Evolutionary conservation across 2,113 vertebrate species (phyloP).

Genomic region (human): GRCh38 chr4:24432001-24432500

Average conservation of each 20-base stretch:
- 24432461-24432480: neutral
- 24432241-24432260: neutral
- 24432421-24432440: neutral
- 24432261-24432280: neutral
- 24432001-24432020: conserved; percentile 24
- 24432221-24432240: neutral
- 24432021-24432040: neutral
- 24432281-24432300: neutral
- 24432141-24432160: neutral
- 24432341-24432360: neutral
- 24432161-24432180: neutral
- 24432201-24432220: neutral
- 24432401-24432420: neutral
- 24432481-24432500: too few species aligned
- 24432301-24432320: too few species aligned
- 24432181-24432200: neutral
- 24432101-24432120: neutral
- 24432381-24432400: neutral
- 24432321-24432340: neutral
- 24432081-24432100: neutral
- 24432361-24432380: neutral
- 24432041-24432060: neutral
- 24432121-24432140: neutral
- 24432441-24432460: neutral
- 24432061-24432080: neutral